Evolutionary conservation across 2,797 vertebrate genomes (phyloP), one percentile per base, ranked within the genome.

Genomic region (Brachyrhaphis roseni): DNA sequence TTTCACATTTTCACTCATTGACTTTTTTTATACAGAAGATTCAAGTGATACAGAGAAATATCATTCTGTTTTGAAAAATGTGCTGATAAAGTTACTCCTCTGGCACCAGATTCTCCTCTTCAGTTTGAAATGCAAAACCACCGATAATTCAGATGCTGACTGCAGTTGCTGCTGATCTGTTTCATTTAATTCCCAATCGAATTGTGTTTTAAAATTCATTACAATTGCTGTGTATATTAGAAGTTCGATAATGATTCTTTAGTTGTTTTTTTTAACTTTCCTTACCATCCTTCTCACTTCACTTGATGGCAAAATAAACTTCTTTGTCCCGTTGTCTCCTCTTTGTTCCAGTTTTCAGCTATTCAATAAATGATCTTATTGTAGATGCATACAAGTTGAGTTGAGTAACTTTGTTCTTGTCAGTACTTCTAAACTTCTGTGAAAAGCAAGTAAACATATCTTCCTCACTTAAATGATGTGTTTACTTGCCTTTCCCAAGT

Each of bases 11-110:
- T 75, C 41, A 53, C 5, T 34, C 70, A 66, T 77, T 85, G 74
- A 81, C 62, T 76, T 79, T 76, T 77, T 79, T 75, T 26, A 74
- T 76, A 77, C 45, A 72, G 53, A 83, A 77, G 55, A 80, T 80
- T 86, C 55, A 84, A 78, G 86, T 49, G 74, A 71, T 55, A 4
- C 79, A 39, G 46, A 28, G 57, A 53, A 53, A 82, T 55, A 46
- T 74, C 43, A 34, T 46, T 74, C 39, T 70, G 39, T 15, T 15
- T 72, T 51, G 53, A 80, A 83, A 82, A 72, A 53, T 43, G 62
- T 51, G 74, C 70, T 10, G 72, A 75, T 82, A 78, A 86, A 53
- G 43, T 62, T 68, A 72, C 36, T 74, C 79, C 74, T 64, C 77
- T 72, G 76, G 46, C 73, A 70, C 41, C 23, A 34, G 76, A 70